Evolutionary conservation across 2,797 vertebrate genomes (phyloP), one percentile per base, ranked within the genome.

Genomic region (Gymnothorax javanicus): DNA sequence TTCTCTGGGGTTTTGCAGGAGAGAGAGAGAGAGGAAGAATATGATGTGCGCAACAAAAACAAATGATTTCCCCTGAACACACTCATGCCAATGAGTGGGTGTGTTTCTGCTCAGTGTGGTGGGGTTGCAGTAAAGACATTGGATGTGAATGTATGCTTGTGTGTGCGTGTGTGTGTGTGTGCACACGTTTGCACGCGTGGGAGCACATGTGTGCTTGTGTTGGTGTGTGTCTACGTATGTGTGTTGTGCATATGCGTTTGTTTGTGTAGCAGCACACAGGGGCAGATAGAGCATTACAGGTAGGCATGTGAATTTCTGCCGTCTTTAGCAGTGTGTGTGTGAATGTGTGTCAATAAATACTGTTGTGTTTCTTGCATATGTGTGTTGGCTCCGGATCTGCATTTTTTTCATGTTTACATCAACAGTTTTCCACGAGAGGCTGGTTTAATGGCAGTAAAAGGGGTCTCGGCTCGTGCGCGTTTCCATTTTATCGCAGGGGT

Each of bases 1-100:
- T 85, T 84, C 84, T 85, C 62, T 33, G 71, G 54, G 84, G 56
- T 81, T 83, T 71, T 69, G 62, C 11, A 73, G 56, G 8, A 77
- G 67, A 75, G 67, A 77, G 60, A 64, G 15, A 67, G 71, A 82
- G 67, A 59, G 8, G 25, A 33, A 27, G 8, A 25, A 52, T 4
- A 15, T 84, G 33, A 12, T 71, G 43, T 50, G 27, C 83, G 57
- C 52, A 25, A 33, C 15, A 73, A 71, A 73, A 79, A 88, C 23
- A 71, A 75, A 77, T 57, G 27, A 62, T 71, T 82, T 58, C 7
- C 15, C 58, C 64, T 82, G 60, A 86, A 56, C 27, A 15, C 7
- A 15, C 27, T 33, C 27, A 43, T 75, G 27, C 27, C 15, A 13
- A 75, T 50, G 33, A 43, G 27, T 75, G 71, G 8, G 25, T 13